These are phyloP conservation scores for Sipha flava DNA, from an alignment of 1,140 invertebrate species.

Conservation along the genomic window DNA sequence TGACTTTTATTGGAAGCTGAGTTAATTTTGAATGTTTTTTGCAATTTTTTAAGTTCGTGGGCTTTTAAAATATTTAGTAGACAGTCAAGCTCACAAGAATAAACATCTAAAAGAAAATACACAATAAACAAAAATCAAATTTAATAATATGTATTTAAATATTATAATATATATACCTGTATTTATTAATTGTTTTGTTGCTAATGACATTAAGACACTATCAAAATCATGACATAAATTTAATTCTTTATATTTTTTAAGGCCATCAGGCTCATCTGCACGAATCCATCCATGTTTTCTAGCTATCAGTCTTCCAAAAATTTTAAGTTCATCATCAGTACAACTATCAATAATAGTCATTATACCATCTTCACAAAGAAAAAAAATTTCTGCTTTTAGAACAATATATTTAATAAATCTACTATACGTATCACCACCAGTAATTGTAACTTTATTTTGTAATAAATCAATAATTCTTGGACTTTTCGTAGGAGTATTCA, in stretches of 20 bases:
- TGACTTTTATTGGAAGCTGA: neutral
- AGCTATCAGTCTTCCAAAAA: neutral
- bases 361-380: neutral
- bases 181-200: slow-evolving; percentile 10
- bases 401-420: slow-evolving; percentile 6
- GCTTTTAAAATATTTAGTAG: slow-evolving; percentile 5
- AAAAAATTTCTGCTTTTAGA: neutral
- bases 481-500: neutral
- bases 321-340: slow-evolving; percentile 8
- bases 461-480: neutral
- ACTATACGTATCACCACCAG: slow-evolving; percentile 20
- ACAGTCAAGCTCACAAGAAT: neutral
- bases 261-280: neutral
- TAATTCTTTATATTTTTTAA: neutral
- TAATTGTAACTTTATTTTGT: neutral
- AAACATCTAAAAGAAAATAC: slow-evolving; percentile 5
- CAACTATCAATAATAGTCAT: neutral
- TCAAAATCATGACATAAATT: slow-evolving; percentile 6
- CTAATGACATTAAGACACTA: neutral
- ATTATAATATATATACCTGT: neutral
- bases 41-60: neutral
- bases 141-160: neutral
- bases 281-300: slow-evolving; percentile 30
- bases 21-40: neutral
- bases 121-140: neutral